These are phyloP conservation scores for Loripinus fragilis DNA, from an alignment of 2,888 invertebrate genomes.

Conservation along the genomic window DNA sequence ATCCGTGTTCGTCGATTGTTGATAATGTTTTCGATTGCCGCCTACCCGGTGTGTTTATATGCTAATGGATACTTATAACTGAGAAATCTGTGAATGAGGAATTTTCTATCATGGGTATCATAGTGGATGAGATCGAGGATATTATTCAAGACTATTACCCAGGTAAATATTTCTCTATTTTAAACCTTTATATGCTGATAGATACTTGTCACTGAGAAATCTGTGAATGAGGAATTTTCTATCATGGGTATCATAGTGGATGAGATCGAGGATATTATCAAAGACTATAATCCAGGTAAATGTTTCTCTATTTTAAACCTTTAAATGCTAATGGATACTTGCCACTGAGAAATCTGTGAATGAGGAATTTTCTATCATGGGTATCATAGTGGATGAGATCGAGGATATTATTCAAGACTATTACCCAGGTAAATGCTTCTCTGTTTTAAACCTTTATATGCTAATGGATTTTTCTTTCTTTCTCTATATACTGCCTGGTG, in stretches of 20 bases:
- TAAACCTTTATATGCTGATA: no score
- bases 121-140: constrained; percentile 78
- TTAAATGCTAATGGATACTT: constrained; percentile 16
- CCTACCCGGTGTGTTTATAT: no score
- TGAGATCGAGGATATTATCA: constrained; percentile 77
- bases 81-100: constrained; percentile 63
- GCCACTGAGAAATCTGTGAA: constrained; percentile 65
- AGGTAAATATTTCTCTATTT: no score
- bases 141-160: constrained; percentile 78
- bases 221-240: constrained; percentile 67
- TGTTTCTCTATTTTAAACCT: neutral
- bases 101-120: constrained; percentile 76
- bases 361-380: constrained; percentile 73
- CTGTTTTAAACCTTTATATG: no score
- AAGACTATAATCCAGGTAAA: constrained; percentile 79
- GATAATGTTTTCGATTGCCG: no score
- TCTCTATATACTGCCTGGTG: no score
- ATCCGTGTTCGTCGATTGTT: no score
- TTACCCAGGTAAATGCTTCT: constrained; percentile 79
- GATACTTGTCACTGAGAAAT: constrained; percentile 67
- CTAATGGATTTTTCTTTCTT: no score
- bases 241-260: constrained; percentile 78
- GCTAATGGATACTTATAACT: constrained; percentile 51
- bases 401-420: constrained; percentile 78
- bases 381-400: constrained; percentile 78